Evolutionary conservation across 2,797 vertebrate species (phyloP).

Genomic region (Centropyge bicolor): DNA sequence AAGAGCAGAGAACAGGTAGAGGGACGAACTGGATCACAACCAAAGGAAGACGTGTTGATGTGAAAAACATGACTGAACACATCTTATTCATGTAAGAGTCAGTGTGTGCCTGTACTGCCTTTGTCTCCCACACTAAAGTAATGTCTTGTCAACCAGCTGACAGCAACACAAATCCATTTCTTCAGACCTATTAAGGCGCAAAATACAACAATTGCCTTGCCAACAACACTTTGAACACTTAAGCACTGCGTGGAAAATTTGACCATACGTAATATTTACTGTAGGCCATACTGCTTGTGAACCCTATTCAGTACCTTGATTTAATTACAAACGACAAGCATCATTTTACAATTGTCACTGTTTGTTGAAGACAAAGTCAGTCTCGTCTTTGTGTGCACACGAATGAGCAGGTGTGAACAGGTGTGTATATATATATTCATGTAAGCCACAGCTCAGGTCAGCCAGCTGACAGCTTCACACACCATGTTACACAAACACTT

Average conservation of each 20-base stretch:
- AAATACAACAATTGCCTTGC: background rate
- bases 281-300: background rate
- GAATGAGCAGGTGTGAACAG: conserved; percentile 27
- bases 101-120: background rate
- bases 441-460: conserved; percentile 8
- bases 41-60: conserved; percentile 6
- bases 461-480: background rate
- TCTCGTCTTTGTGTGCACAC: conserved; percentile 11
- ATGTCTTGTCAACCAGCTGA: background rate
- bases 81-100: background rate
- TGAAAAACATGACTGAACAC: background rate
- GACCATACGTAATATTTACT: background rate
- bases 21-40: conserved; percentile 6
- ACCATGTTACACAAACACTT: conserved; percentile 19
- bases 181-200: background rate
- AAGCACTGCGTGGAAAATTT: background rate
- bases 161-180: background rate
- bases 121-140: background rate
- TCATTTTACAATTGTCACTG: background rate
- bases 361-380: background rate
- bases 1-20: background rate
- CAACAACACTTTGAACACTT: no score
- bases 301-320: background rate
- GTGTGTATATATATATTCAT: background rate
- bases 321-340: background rate